Evolutionary conservation across 2,888 invertebrate genomes (phyloP).

Genomic region (Dastarcus helophoroides): DNA sequence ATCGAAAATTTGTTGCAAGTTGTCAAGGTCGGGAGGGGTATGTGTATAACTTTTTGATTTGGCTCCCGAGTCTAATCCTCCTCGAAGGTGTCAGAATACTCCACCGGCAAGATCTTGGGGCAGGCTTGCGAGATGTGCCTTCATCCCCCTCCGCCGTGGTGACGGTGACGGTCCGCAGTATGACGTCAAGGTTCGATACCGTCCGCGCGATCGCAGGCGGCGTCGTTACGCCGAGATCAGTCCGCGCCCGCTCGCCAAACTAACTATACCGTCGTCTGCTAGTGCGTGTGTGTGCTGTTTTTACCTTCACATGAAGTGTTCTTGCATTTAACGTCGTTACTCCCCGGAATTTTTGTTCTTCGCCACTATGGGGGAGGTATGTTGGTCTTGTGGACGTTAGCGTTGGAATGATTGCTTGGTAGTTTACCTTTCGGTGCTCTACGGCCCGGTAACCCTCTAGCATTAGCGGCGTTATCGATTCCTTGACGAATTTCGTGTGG

Average conservation of each 20-base stretch:
- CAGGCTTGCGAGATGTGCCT: background rate
- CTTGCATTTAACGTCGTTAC: conserved; percentile 29
- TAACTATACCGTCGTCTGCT: conserved; percentile 25
- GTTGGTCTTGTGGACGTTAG: conserved; percentile 17
- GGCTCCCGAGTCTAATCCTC: too few relatives aligned
- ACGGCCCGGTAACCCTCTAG: too few relatives aligned
- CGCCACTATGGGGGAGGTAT: conserved; percentile 35
- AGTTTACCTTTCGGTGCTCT: too few relatives aligned
- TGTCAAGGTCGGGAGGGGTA: too few relatives aligned
- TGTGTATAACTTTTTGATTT: too few relatives aligned
- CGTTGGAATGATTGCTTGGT: too few relatives aligned
- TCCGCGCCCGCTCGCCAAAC: conserved; percentile 43
- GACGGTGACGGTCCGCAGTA: conserved; percentile 48
- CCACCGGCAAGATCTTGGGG: conserved; percentile 1
- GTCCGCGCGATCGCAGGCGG: conserved; percentile 33
- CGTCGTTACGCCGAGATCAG: conserved; percentile 42
- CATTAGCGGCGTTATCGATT: too few relatives aligned
- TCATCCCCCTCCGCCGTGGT: conserved; percentile 34
- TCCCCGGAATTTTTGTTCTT: conserved; percentile 22
- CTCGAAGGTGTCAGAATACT: too few relatives aligned
- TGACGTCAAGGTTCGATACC: conserved; percentile 50
- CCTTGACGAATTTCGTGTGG: too few relatives aligned
- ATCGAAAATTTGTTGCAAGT: too few relatives aligned
- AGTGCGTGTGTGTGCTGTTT: conserved; percentile 47
- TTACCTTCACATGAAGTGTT: conserved; percentile 30